Percentiles rank a stretch among this genome's conserved stretches.
Conservation (phyloP, 2,888 invertebrate genomes). For the Drosophila greeni region DNA sequence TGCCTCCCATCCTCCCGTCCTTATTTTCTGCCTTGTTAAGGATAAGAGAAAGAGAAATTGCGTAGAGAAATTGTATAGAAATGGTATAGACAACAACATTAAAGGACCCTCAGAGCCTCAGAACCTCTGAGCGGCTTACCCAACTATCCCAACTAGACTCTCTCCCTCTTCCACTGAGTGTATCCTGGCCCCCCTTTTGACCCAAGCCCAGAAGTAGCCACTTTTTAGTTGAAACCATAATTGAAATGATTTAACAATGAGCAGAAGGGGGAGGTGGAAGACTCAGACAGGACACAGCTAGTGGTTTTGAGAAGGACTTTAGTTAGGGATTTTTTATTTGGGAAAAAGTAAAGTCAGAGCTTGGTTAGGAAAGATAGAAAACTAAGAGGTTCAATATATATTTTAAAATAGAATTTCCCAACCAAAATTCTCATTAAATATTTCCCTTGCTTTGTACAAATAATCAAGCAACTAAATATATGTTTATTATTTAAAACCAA, state of each 20-base stretch:
- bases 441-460: too few species aligned
- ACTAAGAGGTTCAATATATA: neutral
- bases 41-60: conserved; percentile 12
- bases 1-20: neutral
- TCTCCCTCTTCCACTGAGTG: neutral
- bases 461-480: neutral
- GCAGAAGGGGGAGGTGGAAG: neutral
- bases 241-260: conserved; percentile 63
- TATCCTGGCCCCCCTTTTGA: conserved; percentile 14
- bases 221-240: conserved; percentile 46
- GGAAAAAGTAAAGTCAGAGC: neutral
- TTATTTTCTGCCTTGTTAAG: conserved; percentile 31
- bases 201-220: conserved; percentile 27
- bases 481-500: neutral
- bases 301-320: neutral
- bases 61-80: conserved; percentile 21
- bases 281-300: neutral
- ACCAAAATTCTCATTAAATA: too few species aligned
- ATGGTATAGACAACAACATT: conserved; percentile 24
- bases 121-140: conserved; percentile 23
- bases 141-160: conserved; percentile 18
- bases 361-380: too few species aligned
- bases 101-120: conserved; percentile 20
- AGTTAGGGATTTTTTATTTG: neutral
- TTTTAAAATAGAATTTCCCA: too few species aligned